Conservation (phyloP, 2,113 vertebrate species). For the Scortum barcoo region DNA sequence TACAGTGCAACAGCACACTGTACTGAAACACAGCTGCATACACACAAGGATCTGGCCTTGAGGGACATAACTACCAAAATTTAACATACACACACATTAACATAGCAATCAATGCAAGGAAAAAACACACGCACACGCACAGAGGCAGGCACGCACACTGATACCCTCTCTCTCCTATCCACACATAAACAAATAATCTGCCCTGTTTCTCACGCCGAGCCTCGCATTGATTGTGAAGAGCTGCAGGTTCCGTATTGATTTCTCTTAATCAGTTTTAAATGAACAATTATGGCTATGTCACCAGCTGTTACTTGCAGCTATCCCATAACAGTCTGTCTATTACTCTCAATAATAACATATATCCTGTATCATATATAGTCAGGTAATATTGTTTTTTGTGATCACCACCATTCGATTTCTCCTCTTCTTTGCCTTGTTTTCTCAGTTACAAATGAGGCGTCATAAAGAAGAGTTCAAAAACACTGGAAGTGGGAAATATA, state of each 20-base stretch:
- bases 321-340: neutral
- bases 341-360: constrained; percentile 4
- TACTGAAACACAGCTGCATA: neutral
- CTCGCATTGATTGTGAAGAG: constrained; percentile 68
- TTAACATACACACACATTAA: constrained; percentile 19
- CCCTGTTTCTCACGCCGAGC: constrained; percentile 28
- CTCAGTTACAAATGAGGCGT: neutral
- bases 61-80: constrained; percentile 6
- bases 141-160: neutral
- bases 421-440: neutral
- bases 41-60: neutral
- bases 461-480: neutral
- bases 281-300: constrained; percentile 75
- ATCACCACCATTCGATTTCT: constrained; percentile 6
- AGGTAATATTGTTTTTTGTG: neutral
- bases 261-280: constrained; percentile 80
- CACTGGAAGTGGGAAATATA: neutral
- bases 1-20: neutral
- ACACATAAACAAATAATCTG: constrained; percentile 38
- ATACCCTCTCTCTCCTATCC: constrained; percentile 12
- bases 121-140: neutral
- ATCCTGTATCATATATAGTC: neutral
- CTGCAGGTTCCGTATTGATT: constrained; percentile 72
- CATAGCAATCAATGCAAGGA: constrained; percentile 31
- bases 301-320: constrained; percentile 36